phyloP scores from a whole-genome alignment of 1,140 invertebrate genomes.

The Drosophila kikkawai region DNA sequence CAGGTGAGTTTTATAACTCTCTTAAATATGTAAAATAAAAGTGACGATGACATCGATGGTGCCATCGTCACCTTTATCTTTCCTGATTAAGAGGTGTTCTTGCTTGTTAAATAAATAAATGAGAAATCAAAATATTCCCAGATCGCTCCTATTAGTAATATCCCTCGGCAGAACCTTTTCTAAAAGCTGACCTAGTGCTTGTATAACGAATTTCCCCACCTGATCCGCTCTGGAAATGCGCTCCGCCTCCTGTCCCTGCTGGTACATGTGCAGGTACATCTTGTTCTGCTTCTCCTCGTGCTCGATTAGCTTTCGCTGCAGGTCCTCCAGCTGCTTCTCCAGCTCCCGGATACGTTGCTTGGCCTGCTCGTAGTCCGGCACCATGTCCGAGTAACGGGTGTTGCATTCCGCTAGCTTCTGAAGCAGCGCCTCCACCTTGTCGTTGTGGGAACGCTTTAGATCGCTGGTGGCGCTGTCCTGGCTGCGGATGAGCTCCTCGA shows the following conservation, averaged over 20 bases:
- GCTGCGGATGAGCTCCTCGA: conserved; percentile 89
- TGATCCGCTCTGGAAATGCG: conserved; percentile 89
- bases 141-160: neutral
- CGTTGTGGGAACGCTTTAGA: conserved; percentile 91
- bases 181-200: neutral
- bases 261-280: conserved; percentile 93
- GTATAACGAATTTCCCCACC: conserved; percentile 70
- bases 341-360: conserved; percentile 89
- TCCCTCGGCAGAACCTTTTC: neutral
- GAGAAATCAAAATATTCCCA: neutral
- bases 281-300: conserved; percentile 91
- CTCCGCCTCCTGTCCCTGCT: conserved; percentile 92
- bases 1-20: neutral
- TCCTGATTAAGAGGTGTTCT: neutral
- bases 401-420: conserved; percentile 93
- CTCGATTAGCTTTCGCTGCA: conserved; percentile 88
- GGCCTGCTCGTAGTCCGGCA: conserved; percentile 89
- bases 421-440: conserved; percentile 91
- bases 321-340: conserved; percentile 89
- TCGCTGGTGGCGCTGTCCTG: conserved; percentile 90
- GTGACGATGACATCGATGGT: neutral
- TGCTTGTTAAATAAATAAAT: neutral
- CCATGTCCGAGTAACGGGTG: conserved; percentile 89
- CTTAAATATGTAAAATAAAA: neutral
- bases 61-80: neutral